A percentile compares a stretch with the other conserved stretches of the same genome.
phyloP scores from a whole-genome alignment of 2,888 invertebrate species.

The Agonopterix alstromeriana region DNA sequence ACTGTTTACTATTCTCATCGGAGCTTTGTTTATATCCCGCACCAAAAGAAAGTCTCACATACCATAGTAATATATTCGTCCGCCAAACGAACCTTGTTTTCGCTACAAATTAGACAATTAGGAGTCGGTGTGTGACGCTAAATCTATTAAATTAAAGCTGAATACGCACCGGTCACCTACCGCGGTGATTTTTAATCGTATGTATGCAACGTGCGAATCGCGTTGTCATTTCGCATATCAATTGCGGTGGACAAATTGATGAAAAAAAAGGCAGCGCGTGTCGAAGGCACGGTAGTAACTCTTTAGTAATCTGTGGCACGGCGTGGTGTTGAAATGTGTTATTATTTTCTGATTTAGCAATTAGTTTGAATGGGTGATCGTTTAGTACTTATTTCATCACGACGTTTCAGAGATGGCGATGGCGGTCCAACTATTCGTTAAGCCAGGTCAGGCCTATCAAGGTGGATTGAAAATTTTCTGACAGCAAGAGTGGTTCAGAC shows the following conservation, averaged over 20 bases:
- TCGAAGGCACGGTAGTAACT: conserved; percentile 11
- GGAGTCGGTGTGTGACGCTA: conserved; percentile 58
- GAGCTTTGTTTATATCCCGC: conserved; percentile 49
- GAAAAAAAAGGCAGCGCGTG: conserved; percentile 56
- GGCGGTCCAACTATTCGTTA: no score
- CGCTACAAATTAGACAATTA: conserved; percentile 75
- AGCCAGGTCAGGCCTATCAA: no score
- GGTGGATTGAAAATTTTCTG: no score
- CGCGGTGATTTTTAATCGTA: conserved; percentile 73
- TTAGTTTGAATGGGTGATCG: no score
- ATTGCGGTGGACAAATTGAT: conserved; percentile 62
- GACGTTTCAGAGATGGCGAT: no score
- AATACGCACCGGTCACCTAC: conserved; percentile 67
- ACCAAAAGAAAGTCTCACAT: conserved; percentile 73
- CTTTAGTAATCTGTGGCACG: no score
- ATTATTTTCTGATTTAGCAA: no score
- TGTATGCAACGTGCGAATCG: conserved; percentile 70
- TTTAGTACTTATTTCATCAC: no score
- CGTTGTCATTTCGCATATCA: conserved; percentile 70
- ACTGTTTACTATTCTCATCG: conserved; percentile 58
- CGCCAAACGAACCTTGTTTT: conserved; percentile 61
- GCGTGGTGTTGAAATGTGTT: no score
- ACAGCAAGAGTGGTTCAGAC: no score
- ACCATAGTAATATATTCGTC: conserved; percentile 66
- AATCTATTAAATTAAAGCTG: conserved; percentile 73